Conservation (phyloP, 1,140 invertebrate species). For the Rhynchophorus ferrugineus region DNA sequence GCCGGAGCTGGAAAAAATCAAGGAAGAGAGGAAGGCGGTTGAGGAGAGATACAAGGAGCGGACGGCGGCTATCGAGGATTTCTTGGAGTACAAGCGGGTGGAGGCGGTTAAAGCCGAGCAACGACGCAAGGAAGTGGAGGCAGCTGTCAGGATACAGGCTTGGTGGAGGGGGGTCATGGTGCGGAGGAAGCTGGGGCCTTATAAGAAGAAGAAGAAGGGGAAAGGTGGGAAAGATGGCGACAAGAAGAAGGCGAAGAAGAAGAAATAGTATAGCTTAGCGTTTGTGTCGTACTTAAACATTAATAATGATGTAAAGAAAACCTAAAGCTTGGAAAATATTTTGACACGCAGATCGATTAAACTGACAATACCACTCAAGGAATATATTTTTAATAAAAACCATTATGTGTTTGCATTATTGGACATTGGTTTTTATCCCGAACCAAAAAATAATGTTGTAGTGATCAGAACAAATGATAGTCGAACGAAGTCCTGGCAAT, state of each 20-base stretch:
- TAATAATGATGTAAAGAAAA: not conserved
- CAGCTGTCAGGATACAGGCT: constrained; percentile 15
- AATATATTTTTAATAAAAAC: not conserved
- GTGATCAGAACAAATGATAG: no score
- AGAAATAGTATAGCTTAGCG: no score
- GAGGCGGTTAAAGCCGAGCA: constrained; percentile 14
- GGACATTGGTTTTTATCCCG: not conserved
- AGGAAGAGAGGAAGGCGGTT: constrained; percentile 1
- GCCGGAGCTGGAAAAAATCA: constrained; percentile 17
- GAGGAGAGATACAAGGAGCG: constrained; percentile 12
- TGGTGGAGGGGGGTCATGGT: constrained; percentile 23
- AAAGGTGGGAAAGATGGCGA: constrained; percentile 4
- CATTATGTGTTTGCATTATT: not conserved
- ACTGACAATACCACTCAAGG: not conserved
- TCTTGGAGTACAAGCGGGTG: constrained; percentile 18
- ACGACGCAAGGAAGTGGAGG: constrained; percentile 1
- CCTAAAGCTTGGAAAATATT: not conserved
- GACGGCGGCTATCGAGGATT: constrained; percentile 16
- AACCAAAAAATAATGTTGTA: not conserved
- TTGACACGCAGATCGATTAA: no score
- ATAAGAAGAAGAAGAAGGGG: constrained; percentile 16
- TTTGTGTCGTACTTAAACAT: not conserved
- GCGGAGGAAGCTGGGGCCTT: constrained; percentile 21
- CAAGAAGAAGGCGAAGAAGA: constrained; percentile 3
- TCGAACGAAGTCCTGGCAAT: no score